Base-by-base conservation (phyloP, 2,797 vertebrate genomes). In the Sebastiscus tertius region DNA sequence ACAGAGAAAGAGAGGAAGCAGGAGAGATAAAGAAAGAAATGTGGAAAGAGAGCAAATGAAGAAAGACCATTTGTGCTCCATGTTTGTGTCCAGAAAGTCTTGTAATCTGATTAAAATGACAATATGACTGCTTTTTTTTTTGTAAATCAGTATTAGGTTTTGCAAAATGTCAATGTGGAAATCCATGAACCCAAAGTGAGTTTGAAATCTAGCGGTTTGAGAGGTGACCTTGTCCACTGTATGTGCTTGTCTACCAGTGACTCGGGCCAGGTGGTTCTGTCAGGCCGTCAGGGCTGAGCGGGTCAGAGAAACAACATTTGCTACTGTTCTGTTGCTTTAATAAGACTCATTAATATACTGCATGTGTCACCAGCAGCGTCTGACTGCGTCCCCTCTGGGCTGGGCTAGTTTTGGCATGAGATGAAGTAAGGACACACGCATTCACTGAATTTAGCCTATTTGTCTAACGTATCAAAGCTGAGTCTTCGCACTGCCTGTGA, bases 341-440 rank as follows among this genome's bases (percentile, higher is more conserved):
- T 89, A 88, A 88, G 89, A 89, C 86, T 93, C 90, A 91, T 93
- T 92, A 90, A 93, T 90, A 91, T 88, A 90, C 88, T 68, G 83
- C 84, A 89, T 89, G 83, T 93, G 92, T 90, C 90, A 92, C 81
- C 69, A 77, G 80, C 87, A 84, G 85, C 20, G 72, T 88, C 77
- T 84, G 87, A 89, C 85, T 83, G 87, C 46, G 68, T 92, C 80
- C 84, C 87, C 82, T 89, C 87, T 85, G 81, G 87, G 83, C 78
- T 66, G 66, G 81, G 83, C 71, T 85, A 82, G 83, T 82, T 88
- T 87, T 79, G 81, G 81, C 83, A 78, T 73, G 81, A 87, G 75
- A 80, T 84, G 69, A 88, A 85, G 77, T 69, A 71, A 90, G 79
- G 84, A 83, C 75, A 83, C 85, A 76, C 39, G 77, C 61, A 66